These are phyloP conservation scores for Caenorhabditis brenneri DNA, from an alignment of 1,140 invertebrate genomes.

Conservation along the genomic window DNA sequence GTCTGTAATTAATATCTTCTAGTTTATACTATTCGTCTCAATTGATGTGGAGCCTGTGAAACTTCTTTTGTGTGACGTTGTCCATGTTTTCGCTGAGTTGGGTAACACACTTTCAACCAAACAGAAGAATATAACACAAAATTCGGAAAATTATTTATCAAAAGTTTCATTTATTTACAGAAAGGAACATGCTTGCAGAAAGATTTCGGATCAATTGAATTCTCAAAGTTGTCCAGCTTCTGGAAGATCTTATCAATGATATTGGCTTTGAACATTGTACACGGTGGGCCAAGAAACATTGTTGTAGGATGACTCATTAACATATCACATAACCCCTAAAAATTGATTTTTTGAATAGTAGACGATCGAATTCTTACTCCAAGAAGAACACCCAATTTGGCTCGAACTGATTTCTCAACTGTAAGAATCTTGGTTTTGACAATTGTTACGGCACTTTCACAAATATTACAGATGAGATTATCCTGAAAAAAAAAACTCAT, in stretches of 20 bases:
- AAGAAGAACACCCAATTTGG: neutral
- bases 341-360: neutral
- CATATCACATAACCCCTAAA: neutral
- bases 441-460: neutral
- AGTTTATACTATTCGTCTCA: too few species aligned
- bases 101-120: too few species aligned
- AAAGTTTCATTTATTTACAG: slow-evolving; percentile 5
- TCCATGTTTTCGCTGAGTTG: too few species aligned
- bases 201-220: neutral
- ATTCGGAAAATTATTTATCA: neutral
- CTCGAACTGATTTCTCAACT: neutral
- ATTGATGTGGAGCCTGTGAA: too few species aligned
- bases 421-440: neutral
- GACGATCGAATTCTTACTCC: neutral
- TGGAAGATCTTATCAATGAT: neutral
- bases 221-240: neutral
- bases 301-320: neutral
- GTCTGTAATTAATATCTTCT: too few species aligned
- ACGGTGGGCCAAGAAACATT: neutral
- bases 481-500: neutral
- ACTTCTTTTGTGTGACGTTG: too few species aligned
- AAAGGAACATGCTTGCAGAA: neutral
- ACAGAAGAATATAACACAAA: neutral
- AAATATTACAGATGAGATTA: neutral
- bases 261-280: neutral